Base-by-base conservation (phyloP, 2,113 vertebrate species). In the Fulica atra region DNA sequence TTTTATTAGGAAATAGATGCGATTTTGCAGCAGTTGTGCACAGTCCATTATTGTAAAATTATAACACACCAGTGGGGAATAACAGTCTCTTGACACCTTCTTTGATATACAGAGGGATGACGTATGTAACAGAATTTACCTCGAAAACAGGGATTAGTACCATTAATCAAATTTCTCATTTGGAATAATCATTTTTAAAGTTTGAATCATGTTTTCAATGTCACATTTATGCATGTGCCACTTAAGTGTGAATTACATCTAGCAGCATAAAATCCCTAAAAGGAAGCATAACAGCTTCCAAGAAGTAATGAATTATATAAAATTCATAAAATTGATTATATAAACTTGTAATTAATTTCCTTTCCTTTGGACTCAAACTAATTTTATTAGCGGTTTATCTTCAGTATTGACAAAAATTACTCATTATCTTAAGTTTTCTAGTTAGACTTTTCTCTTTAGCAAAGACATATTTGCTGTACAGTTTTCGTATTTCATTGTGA, bases 321-420 rank as follows among this genome's bases (percentile, higher is more conserved):
- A 94, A 97, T 82, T 56, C 26, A 48, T 79, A 42, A 89, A 84
- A 89, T 50, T 14, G 3, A 72, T 72, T 57, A 25, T 60, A 48
- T 10, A 12, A 57, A 7, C 95, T 93, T 86, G 56, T 69, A 95
- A 96, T 68, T 76, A 88, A 81, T 80, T 95, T 92, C 65, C 78
- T 96, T 94, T 94, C 81, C 48, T 95, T 94, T 69, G 51, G 46
- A 36, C 86, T 89, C 26, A 28, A 48, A 70, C 51, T 65, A 57
- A 87, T 74, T 93, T 96, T 88, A 87, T 83, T 56, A 76, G 44
- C 11, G 23, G n/a, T 79, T 95, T 95, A 74, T 68, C 25, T 93
- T 96, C 78, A 74, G 53, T 93, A 79, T 83, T 48, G 36, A 76
- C 77, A 95, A 82, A 69, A 80, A 38, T 7, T 13, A 74, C 5